Percentiles rank a stretch among this genome's conserved stretches.
phyloP scores from a whole-genome alignment of 2,113 vertebrate genomes.

The Columbina picui region DNA sequence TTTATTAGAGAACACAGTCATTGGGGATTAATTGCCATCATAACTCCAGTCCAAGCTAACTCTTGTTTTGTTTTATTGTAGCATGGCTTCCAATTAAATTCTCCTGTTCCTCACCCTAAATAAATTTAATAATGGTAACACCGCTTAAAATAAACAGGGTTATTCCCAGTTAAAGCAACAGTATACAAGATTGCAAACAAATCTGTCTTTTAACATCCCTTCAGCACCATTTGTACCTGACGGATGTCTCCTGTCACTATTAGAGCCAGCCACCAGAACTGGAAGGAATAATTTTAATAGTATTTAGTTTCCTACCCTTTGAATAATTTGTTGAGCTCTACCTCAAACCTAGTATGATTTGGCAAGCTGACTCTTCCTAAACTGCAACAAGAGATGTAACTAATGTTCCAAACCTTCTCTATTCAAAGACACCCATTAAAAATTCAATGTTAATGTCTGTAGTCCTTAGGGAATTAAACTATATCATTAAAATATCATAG shows the following conservation, averaged over 20 bases:
- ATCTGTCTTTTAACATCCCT: neutral
- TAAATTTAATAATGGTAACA: neutral
- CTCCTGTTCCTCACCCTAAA: neutral
- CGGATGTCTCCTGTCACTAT: neutral
- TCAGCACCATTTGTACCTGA: neutral
- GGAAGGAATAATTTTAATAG: neutral
- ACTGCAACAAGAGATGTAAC: neutral
- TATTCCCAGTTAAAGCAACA: neutral
- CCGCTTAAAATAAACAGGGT: neutral
- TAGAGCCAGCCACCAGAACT: neutral
- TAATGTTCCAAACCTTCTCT: neutral
- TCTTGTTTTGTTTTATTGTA: neutral
- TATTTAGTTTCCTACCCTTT: neutral
- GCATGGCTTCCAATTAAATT: neutral
- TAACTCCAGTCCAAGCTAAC: neutral
- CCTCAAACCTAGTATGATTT: neutral
- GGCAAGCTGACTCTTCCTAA: neutral
- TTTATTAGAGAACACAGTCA: neutral
- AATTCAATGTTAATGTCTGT: accelerated
- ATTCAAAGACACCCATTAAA: neutral
- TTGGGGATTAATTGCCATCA: neutral
- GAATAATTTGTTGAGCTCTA: neutral
- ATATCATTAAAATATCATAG: neutral
- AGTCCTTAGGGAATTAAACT: neutral
- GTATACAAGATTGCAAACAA: neutral